Conservation (phyloP, 2,113 vertebrate species). For the Aramus guarauna region DNA sequence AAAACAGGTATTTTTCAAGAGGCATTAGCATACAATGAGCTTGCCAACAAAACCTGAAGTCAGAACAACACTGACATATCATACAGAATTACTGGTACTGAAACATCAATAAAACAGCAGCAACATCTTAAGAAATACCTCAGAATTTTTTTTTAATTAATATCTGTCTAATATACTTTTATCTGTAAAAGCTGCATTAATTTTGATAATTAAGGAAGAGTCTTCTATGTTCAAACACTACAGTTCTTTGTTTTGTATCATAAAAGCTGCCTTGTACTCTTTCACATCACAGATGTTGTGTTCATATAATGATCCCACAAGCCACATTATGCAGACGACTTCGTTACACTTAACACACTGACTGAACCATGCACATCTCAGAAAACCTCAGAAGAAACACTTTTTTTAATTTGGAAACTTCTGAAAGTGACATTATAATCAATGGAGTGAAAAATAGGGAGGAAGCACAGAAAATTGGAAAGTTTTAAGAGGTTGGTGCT, state of each 20-base stretch:
- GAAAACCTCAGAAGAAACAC: background rate
- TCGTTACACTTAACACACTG: background rate
- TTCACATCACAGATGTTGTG: background rate
- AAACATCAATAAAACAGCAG: background rate
- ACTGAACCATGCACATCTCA: background rate
- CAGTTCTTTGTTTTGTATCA: background rate
- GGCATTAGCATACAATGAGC: background rate
- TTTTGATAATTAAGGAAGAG: background rate
- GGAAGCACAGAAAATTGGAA: background rate
- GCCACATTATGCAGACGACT: background rate
- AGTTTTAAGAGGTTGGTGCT: background rate
- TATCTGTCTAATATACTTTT: background rate
- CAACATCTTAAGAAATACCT: background rate
- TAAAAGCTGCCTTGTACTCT: background rate
- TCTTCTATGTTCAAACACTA: background rate
- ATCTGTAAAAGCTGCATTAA: background rate
- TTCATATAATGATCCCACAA: background rate
- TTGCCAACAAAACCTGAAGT: background rate
- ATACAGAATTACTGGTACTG: background rate
- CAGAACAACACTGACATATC: background rate
- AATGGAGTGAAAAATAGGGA: conserved; percentile 20
- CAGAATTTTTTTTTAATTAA: background rate
- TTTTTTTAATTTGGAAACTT: background rate
- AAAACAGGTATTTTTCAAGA: background rate
- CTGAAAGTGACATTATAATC: conserved; percentile 11